Conservation (phyloP, 2,797 vertebrate species). For the Kryptolebias ocellatus region DNA sequence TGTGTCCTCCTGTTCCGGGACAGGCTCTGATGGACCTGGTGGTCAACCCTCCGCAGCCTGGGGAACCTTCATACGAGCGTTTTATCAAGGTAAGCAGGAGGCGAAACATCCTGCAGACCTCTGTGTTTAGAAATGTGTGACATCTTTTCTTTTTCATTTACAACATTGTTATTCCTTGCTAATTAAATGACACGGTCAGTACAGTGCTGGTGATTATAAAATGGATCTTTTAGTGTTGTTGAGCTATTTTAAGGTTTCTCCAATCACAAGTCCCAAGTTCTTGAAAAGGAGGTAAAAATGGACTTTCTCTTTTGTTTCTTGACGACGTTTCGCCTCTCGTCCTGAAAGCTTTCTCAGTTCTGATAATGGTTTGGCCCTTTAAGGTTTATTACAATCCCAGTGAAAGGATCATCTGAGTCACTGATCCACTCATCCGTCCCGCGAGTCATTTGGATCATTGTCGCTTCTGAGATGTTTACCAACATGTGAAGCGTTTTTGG, state of each 20-base stretch:
- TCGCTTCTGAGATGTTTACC: not conserved
- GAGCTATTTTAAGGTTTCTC: too few relatives aligned
- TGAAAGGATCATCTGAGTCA: not conserved
- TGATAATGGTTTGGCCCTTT: too few relatives aligned
- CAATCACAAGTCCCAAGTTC: too few relatives aligned
- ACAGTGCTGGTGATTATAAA: not conserved
- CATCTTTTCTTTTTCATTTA: conserved; percentile 4
- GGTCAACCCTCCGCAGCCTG: conserved; percentile 84
- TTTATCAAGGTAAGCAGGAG: conserved; percentile 81
- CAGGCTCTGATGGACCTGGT: conserved; percentile 87
- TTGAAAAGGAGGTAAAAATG: too few relatives aligned
- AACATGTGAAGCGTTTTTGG: not conserved
- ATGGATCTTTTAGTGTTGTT: too few relatives aligned
- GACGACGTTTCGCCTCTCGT: too few relatives aligned
- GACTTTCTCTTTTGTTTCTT: too few relatives aligned
- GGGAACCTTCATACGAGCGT: conserved; percentile 86
- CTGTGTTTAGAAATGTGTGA: not conserved
- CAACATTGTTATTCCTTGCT: not conserved
- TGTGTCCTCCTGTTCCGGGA: conserved; percentile 88
- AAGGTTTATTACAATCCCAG: too few relatives aligned
- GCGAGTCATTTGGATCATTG: not conserved
- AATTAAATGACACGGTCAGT: not conserved
- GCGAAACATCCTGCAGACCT: not conserved
- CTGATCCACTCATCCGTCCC: not conserved
- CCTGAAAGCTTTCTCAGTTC: too few relatives aligned